Evolutionary conservation across 2,113 vertebrate genomes (phyloP).

Genomic region (Trachemys scripta): DNA sequence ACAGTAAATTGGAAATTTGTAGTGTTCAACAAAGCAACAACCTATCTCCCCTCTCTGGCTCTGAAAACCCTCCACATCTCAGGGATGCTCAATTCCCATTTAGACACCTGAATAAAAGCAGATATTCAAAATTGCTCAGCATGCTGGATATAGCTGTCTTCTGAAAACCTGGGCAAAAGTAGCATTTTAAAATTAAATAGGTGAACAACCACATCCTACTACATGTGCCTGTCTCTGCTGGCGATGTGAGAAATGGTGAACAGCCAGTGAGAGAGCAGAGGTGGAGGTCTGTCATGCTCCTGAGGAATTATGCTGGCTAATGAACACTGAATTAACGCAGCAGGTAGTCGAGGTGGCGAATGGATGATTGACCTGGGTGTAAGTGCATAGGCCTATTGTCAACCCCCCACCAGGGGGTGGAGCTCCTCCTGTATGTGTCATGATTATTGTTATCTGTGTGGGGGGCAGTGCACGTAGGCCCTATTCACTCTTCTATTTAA

Average conservation of each 20-base stretch:
- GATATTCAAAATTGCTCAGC: background rate
- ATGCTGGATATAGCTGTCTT: background rate
- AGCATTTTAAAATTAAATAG: slow-evolving; percentile 2
- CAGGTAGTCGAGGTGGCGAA: rapidly evolving
- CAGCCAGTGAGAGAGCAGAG: background rate
- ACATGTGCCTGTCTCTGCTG: background rate
- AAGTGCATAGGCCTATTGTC: background rate
- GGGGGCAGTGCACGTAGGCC: background rate
- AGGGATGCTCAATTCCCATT: background rate
- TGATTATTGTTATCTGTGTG: background rate
- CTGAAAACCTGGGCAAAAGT: background rate
- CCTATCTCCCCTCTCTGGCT: background rate
- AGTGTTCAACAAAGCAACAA: background rate
- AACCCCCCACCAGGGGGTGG: background rate
- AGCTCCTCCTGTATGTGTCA: background rate
- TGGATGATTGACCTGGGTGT: background rate
- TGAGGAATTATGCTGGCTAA: background rate
- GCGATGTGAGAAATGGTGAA: background rate
- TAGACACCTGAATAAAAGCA: background rate
- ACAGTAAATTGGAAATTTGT: background rate
- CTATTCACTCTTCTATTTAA: background rate
- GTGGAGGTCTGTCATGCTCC: background rate
- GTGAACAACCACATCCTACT: background rate
- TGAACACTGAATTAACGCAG: background rate
- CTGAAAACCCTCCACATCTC: background rate